phyloP scores from a whole-genome alignment of 1,140 invertebrate genomes.

The Drosophila seguyi region DNA sequence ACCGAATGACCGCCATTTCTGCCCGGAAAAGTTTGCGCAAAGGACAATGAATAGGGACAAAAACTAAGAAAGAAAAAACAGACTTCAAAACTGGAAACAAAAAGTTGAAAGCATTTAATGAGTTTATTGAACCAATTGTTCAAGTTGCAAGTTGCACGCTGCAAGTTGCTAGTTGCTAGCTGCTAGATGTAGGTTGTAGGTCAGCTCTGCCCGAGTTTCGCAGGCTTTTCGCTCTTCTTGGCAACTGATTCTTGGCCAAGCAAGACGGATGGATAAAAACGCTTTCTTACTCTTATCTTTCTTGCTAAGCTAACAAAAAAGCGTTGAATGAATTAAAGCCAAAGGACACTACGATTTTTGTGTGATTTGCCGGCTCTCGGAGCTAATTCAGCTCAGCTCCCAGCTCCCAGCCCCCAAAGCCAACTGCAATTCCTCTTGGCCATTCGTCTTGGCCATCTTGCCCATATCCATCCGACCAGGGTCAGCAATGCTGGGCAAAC shows the following conservation, averaged over 20 bases:
- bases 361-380: conserved; percentile 29
- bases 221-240: neutral
- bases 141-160: conserved; percentile 50
- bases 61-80: neutral
- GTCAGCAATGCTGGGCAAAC: conserved; percentile 52
- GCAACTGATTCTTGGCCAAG: conserved; percentile 30
- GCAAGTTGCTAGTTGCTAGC: conserved; percentile 13
- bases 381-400: conserved; percentile 48
- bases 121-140: conserved; percentile 82
- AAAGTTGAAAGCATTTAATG: conserved; percentile 76
- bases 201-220: neutral
- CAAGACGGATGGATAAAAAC: conserved; percentile 18
- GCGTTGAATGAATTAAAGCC: conserved; percentile 35
- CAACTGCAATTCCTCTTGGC: conserved; percentile 59
- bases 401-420: conserved; percentile 1
- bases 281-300: conserved; percentile 3
- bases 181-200: conserved; percentile 50
- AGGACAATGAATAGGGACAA: conserved; percentile 8
- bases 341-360: conserved; percentile 20
- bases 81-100: conserved; percentile 19
- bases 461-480: conserved; percentile 48
- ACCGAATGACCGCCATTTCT: conserved; percentile 72
- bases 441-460: conserved; percentile 55
- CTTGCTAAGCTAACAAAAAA: conserved; percentile 16
- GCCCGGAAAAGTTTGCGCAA: conserved; percentile 52